These are phyloP conservation scores for Pygmarrhopalites habei DNA, from an alignment of 1,140 invertebrate species.

Conservation along the genomic window DNA sequence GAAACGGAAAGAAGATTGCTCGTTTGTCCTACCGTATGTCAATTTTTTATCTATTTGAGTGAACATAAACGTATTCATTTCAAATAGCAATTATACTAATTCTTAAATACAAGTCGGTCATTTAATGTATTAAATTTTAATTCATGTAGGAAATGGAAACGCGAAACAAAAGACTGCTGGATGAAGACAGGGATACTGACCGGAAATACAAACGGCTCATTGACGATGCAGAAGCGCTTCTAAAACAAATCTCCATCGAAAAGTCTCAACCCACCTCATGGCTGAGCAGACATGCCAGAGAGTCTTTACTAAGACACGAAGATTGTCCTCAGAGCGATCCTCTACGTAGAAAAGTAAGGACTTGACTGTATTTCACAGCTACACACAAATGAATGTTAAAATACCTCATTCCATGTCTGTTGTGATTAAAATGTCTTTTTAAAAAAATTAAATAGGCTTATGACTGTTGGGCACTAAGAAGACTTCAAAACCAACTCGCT, in stretches of 20 bases:
- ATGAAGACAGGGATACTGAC: constrained; percentile 26
- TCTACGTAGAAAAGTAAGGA: constrained; percentile 31
- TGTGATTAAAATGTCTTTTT: background rate
- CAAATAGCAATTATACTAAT: too few relatives aligned
- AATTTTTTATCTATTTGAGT: too few relatives aligned
- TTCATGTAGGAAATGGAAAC: constrained; percentile 14
- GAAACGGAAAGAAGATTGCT: too few relatives aligned
- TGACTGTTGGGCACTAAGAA: constrained; percentile 38
- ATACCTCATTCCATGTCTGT: background rate
- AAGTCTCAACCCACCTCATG: constrained; percentile 11
- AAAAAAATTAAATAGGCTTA: constrained; percentile 28
- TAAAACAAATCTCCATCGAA: constrained; percentile 33
- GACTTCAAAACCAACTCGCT: constrained; percentile 37
- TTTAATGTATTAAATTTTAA: too few relatives aligned
- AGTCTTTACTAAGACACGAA: constrained; percentile 20
- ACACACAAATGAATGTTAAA: background rate
- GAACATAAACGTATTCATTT: too few relatives aligned
- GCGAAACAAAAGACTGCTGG: constrained; percentile 34
- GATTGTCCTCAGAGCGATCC: constrained; percentile 40
- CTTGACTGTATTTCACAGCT: background rate
- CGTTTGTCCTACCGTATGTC: too few relatives aligned
- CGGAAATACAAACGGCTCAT: constrained; percentile 35
- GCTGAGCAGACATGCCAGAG: constrained; percentile 3
- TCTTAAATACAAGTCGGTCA: too few relatives aligned
- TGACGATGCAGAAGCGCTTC: constrained; percentile 33